Evolutionary conservation across 92 coral and sea anemone genomes (phyloP).

Genomic region (Epizoanthus illoricatus): DNA sequence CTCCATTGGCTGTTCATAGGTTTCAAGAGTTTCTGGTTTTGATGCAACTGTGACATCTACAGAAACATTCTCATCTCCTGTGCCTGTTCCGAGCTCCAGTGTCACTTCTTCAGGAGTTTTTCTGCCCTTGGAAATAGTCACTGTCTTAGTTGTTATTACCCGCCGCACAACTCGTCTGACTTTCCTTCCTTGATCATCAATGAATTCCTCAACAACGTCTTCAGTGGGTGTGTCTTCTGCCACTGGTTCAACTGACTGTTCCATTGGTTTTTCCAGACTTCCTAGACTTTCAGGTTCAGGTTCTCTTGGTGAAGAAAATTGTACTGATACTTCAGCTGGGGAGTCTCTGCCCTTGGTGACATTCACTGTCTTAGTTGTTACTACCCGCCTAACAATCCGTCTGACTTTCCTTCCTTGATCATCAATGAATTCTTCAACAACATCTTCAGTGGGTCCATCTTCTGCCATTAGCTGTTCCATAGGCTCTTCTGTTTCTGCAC

Average conservation of each 20-base stretch:
- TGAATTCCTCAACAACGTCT: constrained; percentile 66
- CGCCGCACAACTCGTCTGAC: constrained; percentile 46
- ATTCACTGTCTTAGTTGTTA: constrained; percentile 29
- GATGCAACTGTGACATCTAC: no score
- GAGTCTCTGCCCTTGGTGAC: constrained; percentile 14
- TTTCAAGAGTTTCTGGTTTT: no score
- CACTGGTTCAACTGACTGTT: no score
- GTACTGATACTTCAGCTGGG: no score
- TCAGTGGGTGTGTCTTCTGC: constrained; percentile 23
- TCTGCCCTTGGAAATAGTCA: constrained; percentile 14
- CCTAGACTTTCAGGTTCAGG: no score
- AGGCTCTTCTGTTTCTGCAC: no score
- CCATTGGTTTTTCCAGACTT: no score
- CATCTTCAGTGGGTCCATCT: constrained; percentile 43
- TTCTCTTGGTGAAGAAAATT: no score
- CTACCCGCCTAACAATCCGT: constrained; percentile 39
- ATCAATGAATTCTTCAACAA: constrained; percentile 65
- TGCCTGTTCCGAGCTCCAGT: no score
- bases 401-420: constrained; percentile 55
- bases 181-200: constrained; percentile 57
- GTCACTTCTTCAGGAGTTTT: neutral
- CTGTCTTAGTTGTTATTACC: constrained; percentile 33
- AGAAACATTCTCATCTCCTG: no score
- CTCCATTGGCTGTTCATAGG: neutral
- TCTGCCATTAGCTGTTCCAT: neutral